These are phyloP conservation scores for Fratercula arctica DNA, from an alignment of 2,797 vertebrate genomes.

Conservation along the genomic window DNA sequence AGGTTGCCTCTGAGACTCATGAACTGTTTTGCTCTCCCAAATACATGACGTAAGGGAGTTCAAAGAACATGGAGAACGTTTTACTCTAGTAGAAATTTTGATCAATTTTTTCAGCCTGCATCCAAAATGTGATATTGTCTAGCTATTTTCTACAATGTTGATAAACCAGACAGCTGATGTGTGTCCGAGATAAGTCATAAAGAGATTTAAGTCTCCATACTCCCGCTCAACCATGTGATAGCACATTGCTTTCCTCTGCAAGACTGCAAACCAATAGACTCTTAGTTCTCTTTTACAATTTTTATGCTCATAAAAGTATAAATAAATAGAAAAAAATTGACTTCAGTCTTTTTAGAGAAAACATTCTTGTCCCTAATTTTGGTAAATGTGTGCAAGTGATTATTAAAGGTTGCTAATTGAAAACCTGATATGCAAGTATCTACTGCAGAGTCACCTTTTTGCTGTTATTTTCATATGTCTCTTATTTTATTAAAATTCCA, in stretches of 20 bases:
- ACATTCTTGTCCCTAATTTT: neutral
- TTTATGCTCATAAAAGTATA: neutral
- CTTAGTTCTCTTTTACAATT: neutral
- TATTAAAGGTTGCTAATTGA: neutral
- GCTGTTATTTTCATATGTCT: neutral
- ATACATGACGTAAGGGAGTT: neutral
- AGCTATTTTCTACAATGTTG: neutral
- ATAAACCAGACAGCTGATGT: neutral
- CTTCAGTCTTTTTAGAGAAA: neutral
- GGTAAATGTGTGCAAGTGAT: neutral
- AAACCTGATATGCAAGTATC: neutral
- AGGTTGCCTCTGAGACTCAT: neutral
- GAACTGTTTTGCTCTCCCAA: neutral
- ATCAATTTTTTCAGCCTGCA: constrained; percentile 17
- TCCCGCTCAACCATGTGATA: neutral
- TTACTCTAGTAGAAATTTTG: constrained; percentile 28
- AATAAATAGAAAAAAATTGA: neutral
- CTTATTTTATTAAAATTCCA: neutral
- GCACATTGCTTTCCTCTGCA: neutral
- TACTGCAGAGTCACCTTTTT: neutral
- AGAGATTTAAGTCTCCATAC: neutral
- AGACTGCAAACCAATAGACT: neutral
- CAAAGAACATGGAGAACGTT: constrained; percentile 29
- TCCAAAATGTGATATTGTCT: neutral
- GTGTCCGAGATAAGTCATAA: neutral